Percentiles rank a stretch among this genome's conserved stretches.
Conservation (phyloP, 64 coral and sea anemone genomes). For the Actinia equina region DNA sequence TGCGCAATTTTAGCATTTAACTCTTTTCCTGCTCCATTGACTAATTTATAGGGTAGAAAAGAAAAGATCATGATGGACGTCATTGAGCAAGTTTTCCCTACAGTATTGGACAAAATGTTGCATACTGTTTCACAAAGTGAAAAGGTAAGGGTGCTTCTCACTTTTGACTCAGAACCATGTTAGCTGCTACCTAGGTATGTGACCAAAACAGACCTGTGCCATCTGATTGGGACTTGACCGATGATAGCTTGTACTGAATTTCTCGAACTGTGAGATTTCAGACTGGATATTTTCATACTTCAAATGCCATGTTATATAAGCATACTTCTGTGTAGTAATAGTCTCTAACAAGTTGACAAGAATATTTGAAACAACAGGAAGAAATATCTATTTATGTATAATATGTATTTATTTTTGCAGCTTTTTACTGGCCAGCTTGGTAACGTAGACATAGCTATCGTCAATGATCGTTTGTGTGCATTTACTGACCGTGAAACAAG, state of each 20-base stretch:
- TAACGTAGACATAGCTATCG: slow-evolving; percentile 65
- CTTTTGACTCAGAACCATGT: neutral
- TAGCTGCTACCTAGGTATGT: too few relatives aligned
- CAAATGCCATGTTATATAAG: too few relatives aligned
- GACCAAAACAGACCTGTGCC: too few relatives aligned
- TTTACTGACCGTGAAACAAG: slow-evolving; percentile 63
- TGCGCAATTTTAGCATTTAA: too few relatives aligned
- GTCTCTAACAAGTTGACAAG: too few relatives aligned
- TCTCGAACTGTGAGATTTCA: too few relatives aligned
- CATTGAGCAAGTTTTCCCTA: slow-evolving; percentile 91
- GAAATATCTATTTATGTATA: neutral
- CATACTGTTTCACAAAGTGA: slow-evolving; percentile 79
- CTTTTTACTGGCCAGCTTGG: slow-evolving; percentile 74
- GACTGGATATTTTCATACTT: too few relatives aligned
- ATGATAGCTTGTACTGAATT: too few relatives aligned
- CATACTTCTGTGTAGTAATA: too few relatives aligned
- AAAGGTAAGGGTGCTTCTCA: slow-evolving; percentile 39
- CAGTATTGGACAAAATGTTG: slow-evolving; percentile 79
- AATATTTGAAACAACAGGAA: neutral
- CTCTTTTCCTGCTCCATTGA: neutral
- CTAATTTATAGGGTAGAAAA: slow-evolving; percentile 15
- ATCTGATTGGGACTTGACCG: too few relatives aligned
- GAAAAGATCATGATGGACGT: slow-evolving; percentile 82
- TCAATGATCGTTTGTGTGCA: slow-evolving; percentile 74
- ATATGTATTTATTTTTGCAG: slow-evolving; percentile 42